Evolutionary conservation across 2,888 invertebrate genomes (phyloP).

Genomic region (Phaonia tiefii): DNA sequence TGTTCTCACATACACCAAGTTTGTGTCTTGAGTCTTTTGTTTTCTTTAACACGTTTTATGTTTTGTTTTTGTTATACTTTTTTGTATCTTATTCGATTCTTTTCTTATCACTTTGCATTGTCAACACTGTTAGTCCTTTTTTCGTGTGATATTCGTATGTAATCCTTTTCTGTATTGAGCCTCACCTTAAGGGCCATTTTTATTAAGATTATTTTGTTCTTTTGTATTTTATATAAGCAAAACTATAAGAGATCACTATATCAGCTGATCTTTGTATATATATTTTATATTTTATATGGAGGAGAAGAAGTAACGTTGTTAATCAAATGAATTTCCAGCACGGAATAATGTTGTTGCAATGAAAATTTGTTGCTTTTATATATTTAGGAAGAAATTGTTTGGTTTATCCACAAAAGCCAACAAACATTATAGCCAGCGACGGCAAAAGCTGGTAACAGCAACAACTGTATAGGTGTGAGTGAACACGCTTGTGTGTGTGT

Average conservation of each 20-base stretch:
- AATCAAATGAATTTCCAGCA: conserved; percentile 80
- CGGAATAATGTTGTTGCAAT: conserved; percentile 80
- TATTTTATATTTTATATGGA: conserved; percentile 5
- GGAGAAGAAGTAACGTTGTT: conserved; percentile 68
- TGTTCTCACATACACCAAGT: conserved; percentile 1
- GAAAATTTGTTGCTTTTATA: conserved; percentile 80
- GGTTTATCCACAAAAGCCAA: conserved; percentile 63
- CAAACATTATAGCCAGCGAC: conserved; percentile 48
- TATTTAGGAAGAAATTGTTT: conserved; percentile 80
- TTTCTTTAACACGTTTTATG: conserved; percentile 10
- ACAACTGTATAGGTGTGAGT: conserved; percentile 3
- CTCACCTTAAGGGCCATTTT: conserved; percentile 79
- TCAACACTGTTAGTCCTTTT: not conserved
- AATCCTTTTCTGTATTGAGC: conserved; percentile 58
- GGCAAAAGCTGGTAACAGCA: conserved; percentile 49
- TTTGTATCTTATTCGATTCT: conserved; percentile 4
- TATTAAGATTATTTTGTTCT: conserved; percentile 60
- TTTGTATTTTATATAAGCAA: conserved; percentile 54
- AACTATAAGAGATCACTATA: conserved; percentile 71
- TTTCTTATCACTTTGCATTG: not conserved
- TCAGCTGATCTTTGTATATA: conserved; percentile 70
- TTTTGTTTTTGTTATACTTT: conserved; percentile 8
- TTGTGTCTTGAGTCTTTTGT: conserved; percentile 54
- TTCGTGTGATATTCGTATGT: not conserved
- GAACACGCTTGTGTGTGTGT: not conserved